Base-by-base conservation (phyloP, 2,113 vertebrate species). In the Zapornia atra region DNA sequence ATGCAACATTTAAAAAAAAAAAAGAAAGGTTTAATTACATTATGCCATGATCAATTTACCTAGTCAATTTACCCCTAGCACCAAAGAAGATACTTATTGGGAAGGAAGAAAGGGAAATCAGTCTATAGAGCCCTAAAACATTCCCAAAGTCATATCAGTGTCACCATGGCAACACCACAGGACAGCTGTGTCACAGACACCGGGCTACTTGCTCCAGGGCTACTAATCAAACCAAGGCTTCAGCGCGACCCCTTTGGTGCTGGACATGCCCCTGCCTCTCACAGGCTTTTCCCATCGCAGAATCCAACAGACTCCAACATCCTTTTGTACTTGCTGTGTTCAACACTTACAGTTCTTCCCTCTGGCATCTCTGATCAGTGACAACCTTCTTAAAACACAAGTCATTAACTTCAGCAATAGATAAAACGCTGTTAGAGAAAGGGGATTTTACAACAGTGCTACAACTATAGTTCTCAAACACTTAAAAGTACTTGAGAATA, bases 201-300 rank as follows among this genome's bases (percentile, higher is more conserved):
- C 60, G 29, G 40, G 69, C 42, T 66, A 31, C n/a, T 38, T 79
- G 44, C 24, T 44, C 38, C 34, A 73, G 51, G 70, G 70, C 51
- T 73, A 33, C 75, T 50, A 36, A 19, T 56, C 34, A 21, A 60
- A 33, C 28, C 29, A 48, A 51, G 48, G 34, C n/a, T 83, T 57
- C 31, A 83, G 40, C 2, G 3, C 1, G 10, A 64, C 31, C n/a
- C 44, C 54, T 61, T 15, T 48, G 73, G 40, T 59, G 64, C 64
- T 50, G 71, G 59, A 66, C 60, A 38, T 25, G 72, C 6, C 20
- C 60, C 36, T 70, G n/a, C 15, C 71, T 57, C 75, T 65, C 14
- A 2, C 38, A 40, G 13, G 36, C 11, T 81, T 83, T 53, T 83
- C 56, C 60, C 28, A 86, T 0, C 0, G 0, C 29, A 79, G 88